These are phyloP conservation scores for Elymnias hypermnestra DNA, from an alignment of 1,140 invertebrate species.

Conservation along the genomic window DNA sequence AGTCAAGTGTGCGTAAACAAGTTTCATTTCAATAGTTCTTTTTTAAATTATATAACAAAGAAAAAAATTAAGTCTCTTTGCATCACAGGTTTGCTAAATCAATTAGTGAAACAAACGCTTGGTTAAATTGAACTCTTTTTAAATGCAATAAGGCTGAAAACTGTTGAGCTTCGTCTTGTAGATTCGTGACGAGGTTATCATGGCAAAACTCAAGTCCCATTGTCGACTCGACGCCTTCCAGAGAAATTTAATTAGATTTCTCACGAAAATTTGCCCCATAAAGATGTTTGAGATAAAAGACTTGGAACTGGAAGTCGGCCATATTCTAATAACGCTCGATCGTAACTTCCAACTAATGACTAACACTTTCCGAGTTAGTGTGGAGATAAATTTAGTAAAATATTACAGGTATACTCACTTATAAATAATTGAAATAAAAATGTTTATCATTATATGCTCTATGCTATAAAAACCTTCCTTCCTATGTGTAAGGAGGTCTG, in stretches of 20 bases:
- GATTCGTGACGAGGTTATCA: conserved; percentile 23
- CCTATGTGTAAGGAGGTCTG: no score
- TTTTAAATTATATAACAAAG: no score
- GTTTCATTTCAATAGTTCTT: no score
- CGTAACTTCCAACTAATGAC: conserved; percentile 10
- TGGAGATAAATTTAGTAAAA: no score
- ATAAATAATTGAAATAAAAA: no score
- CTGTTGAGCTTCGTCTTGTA: not conserved
- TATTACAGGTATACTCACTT: no score
- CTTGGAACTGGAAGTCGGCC: conserved; percentile 8
- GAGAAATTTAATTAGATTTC: conserved; percentile 61
- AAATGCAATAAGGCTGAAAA: conserved; percentile 4
- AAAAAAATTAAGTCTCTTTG: conserved; percentile 7
- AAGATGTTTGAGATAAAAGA: conserved; percentile 49
- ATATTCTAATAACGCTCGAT: conserved; percentile 18
- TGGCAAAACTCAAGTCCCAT: conserved; percentile 26
- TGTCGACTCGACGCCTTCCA: conserved; percentile 35
- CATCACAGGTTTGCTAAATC: conserved; percentile 12
- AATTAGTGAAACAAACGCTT: conserved; percentile 6
- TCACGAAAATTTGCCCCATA: conserved; percentile 43
- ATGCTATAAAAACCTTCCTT: no score
- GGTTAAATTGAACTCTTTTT: conserved; percentile 1
- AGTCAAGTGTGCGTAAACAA: no score
- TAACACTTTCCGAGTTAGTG: no score
- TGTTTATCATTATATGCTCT: no score